phyloP scores from a whole-genome alignment of 2,797 vertebrate genomes.

The Clarias fuscus region DNA sequence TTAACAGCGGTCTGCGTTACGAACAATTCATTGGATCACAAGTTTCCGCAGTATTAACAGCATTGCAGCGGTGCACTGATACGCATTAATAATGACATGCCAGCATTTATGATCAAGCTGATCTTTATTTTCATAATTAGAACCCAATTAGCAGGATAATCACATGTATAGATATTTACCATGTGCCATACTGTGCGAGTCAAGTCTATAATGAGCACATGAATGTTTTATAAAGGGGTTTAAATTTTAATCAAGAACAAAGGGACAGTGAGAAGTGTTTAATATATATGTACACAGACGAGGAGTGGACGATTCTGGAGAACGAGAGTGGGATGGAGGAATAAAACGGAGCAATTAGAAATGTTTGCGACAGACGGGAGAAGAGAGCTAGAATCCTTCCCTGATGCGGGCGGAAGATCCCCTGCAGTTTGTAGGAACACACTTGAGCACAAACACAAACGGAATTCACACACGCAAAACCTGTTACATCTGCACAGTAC shows the following conservation, averaged over 20 bases:
- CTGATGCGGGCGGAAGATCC: conserved; percentile 35
- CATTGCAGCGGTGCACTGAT: conserved; percentile 32
- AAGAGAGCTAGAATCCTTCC: conserved; percentile 38
- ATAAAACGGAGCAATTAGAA: conserved; percentile 41
- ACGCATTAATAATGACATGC: conserved; percentile 14
- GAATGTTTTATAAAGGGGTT: conserved; percentile 68
- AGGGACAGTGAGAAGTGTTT: conserved; percentile 53
- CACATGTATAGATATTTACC: conserved; percentile 62
- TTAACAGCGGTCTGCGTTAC: conserved; percentile 34
- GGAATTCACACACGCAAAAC: conserved; percentile 24
- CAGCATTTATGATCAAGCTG: conserved; percentile 35
- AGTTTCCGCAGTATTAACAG: conserved; percentile 53
- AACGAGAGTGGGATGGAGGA: conserved; percentile 61
- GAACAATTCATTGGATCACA: conserved; percentile 31
- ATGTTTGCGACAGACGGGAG: conserved; percentile 41
- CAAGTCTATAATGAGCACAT: conserved; percentile 68
- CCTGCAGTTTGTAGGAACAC: conserved; percentile 39
- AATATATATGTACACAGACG: conserved; percentile 56
- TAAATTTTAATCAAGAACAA: conserved; percentile 64
- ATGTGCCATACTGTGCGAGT: conserved; percentile 64
- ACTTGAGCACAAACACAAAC: conserved; percentile 25
- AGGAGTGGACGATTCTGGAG: conserved; percentile 13
- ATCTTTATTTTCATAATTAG: conserved; percentile 10
- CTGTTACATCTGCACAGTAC: conserved; percentile 35
- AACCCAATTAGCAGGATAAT: conserved; percentile 42